Base-by-base conservation (phyloP, 2,888 invertebrate species). In the Drosophila robusta region DNA sequence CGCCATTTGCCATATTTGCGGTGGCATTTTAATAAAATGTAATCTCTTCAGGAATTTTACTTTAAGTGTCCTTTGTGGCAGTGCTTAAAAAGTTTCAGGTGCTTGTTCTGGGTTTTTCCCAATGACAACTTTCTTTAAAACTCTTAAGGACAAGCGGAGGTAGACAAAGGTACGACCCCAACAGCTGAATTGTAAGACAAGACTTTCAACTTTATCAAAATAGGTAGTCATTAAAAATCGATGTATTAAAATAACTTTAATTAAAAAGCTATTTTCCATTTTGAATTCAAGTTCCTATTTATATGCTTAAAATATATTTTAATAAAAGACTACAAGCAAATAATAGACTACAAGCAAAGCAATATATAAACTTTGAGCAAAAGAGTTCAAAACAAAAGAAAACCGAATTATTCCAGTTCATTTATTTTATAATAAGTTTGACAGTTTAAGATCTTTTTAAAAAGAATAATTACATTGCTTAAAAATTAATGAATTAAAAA, bases 1-100 rank as follows among this genome's bases (percentile, higher is more conserved):
- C 16, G 6, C 42, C 62, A 76, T 74, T 76, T 77, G 49, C 36
- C 50, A 68, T 61, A 64, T 65, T 73, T 64, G 66, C 50, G 65
- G 58, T 54, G 46, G 44, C 60, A 57, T 67, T 76, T 63, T 47
- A 52, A 71, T 57, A 41, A 70, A 61, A 58, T 62, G 39, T 46
- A 67, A 61, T 62, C 51, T 38, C 11, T 32, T 47, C 41, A 44
- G 18, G 36, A 64, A 61, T 58, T 52, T 14, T 8, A 32, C 46
- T 50, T 62, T 14, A 36, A 74, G 29, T 41, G 52, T 18, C 18
- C 14, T 24, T 36, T 38, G 38, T 42, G 16, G 18, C 36, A 39
- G 34, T 36, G 29, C 12, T 54, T 42, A 3, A 18, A 39, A n/a
- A 46, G 34, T 58, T 46, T 44, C 29, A 47, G 42, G 36, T 58